Conservation (phyloP, 1,140 invertebrate species). For the Saccostrea cuccullata region DNA sequence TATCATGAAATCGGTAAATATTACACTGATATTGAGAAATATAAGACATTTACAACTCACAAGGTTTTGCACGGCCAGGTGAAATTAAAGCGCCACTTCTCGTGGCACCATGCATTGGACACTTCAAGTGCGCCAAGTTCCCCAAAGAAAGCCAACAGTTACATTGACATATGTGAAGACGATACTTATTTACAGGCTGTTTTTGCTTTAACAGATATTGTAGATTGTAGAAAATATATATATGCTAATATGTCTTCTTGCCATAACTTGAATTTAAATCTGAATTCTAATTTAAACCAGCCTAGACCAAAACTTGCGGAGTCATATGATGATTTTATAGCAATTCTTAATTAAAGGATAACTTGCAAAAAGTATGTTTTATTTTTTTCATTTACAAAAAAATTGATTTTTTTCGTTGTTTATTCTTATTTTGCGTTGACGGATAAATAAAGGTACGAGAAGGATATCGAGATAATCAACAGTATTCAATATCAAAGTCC, state of each 20-base stretch:
- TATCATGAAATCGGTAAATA: slow-evolving; percentile 21
- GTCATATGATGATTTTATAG: slow-evolving; percentile 16
- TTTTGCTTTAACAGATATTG: neutral
- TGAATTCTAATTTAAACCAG: neutral
- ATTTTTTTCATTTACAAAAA: too few species aligned
- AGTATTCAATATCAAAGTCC: too few species aligned
- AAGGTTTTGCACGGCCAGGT: neutral
- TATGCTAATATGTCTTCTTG: neutral
- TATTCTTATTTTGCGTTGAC: too few species aligned
- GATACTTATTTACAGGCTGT: neutral
- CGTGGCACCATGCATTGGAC: neutral
- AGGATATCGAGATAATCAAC: too few species aligned
- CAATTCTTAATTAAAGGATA: neutral
- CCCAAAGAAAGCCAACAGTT: neutral
- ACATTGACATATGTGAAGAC: neutral
- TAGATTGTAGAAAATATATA: neutral
- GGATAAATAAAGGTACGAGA: too few species aligned
- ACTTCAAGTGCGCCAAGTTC: neutral
- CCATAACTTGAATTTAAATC: neutral
- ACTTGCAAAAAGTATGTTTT: too few species aligned
- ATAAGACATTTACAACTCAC: slow-evolving; percentile 2
- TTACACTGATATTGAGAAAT: slow-evolving; percentile 26
- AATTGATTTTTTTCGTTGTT: too few species aligned
- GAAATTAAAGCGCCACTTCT: neutral
- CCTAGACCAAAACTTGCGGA: neutral